Evolutionary conservation across 1,140 invertebrate species (phyloP), one percentile per base, ranked within the genome.

Genomic region (Apis laboriosa): DNA sequence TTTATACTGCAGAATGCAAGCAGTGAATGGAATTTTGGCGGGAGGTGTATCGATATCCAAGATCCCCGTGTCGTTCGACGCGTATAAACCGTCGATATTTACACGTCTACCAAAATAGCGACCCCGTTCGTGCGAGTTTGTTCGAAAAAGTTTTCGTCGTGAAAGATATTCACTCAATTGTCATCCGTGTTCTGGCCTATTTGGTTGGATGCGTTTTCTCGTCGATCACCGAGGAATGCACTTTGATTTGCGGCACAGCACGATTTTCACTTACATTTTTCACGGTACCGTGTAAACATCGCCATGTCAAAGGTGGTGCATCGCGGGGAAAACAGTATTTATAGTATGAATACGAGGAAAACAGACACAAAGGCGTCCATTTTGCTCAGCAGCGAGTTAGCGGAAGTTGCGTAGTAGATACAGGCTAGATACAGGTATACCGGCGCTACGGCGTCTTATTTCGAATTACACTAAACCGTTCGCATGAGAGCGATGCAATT

Each of bases 351-450:
- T 92, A 90, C 90, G 87, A 93, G 90, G 92, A 93, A 94, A 94
- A 94, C 93, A 94, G 93, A 94, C 91, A 94, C 93, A 94, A 94
- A 94, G 93, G 93, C 93, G 93, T 94, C 93, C 93, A 94, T 94
- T 94, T 94, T 94, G 92, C 91, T 94, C 91, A 91, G 87, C 85
- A 91, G 90, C 89, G 91, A 90, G 90, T 88, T 90, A 92, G 90
- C 92, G 93, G 93, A 94, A 94, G 92, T 94, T 91, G 92, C 93
- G 93, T 93, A 92, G 92, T 91, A 89, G 90, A 90, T 91, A 90
- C 87, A 88, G 89, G 86, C 88, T 84, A 90, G 89, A 91, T 90
- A 90, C 90, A 91, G 90, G 84, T 86, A 86, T 84, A 86, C 81
- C 81, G 84, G 84, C 82, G 84, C 77, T 66, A 77, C 81, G 73